Base-by-base conservation (phyloP, 2,113 vertebrate genomes). In the Apteryx mantelli region DNA sequence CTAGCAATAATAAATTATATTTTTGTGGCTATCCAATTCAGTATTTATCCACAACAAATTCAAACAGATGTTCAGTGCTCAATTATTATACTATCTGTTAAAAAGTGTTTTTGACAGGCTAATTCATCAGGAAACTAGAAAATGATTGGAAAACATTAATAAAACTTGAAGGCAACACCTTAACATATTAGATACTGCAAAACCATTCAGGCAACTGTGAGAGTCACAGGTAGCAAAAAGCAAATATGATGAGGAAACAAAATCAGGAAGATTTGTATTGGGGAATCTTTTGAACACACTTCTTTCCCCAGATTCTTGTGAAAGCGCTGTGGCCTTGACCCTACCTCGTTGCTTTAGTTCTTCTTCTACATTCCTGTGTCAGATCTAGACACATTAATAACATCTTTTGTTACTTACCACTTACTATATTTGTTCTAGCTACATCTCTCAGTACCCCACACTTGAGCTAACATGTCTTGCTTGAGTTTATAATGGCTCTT, bases 61-160 rank as follows among this genome's bases (percentile, higher is more conserved):
- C 13, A 7, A 96, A 88, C 76, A 86, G 73, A 95, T 91, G 71
- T 88, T 96, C 58, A 90, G 78, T 91, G 61, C 63, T 82, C 86
- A 80, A 93, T 95, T 95, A 88, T 88, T 93, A 64, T 71, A 91
- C 73, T 83, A 91, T 86, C 36, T 91, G 22, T 82, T 93, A 69
- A 94, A 95, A 97, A 85, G 53, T 73, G 38, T 1, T 96, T 97
- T 84, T 96, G 81, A 91, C 75, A 89, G n/a, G 53, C 34, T 97
- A 69, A 92, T 93, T 96, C 55, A 92, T 89, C 56, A 93, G 55
- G 25, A 97, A 96, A 94, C 58, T 86, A 84, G 78, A 87, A 92
- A 93, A 96, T 76, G 2, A 50, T 83, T 91, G 69, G 74, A 96
- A 98, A 97, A 87, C 65, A 91, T 86, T 97, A 95, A 95, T 91